Percentiles rank a stretch among this genome's conserved stretches.
Evolutionary conservation across 2,888 invertebrate genomes (phyloP).

Genomic region (Ophion ventricosus): DNA sequence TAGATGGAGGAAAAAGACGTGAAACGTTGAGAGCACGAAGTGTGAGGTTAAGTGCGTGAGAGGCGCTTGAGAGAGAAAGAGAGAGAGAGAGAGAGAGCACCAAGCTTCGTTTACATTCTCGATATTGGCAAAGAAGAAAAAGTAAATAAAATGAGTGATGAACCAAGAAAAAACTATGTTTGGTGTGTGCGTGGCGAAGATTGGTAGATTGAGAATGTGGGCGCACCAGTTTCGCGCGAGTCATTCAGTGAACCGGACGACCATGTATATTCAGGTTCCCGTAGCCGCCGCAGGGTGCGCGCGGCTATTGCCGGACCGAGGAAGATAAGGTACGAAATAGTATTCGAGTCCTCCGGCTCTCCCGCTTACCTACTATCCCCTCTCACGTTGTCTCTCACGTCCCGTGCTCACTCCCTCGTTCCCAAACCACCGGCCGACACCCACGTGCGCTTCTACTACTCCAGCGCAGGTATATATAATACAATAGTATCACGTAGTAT

Average conservation of each 20-base stretch:
- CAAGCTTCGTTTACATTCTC: conserved; percentile 66
- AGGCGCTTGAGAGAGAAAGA: conserved; percentile 4
- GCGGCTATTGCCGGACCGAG: conserved; percentile 50
- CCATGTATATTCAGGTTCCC: conserved; percentile 70
- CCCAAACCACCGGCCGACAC: conserved; percentile 39
- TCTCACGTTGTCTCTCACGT: conserved; percentile 7
- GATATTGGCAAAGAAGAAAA: conserved; percentile 41
- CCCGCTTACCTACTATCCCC: conserved; percentile 38
- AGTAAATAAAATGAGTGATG: conserved; percentile 1
- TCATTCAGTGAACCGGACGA: conserved; percentile 72
- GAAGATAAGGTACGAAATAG: conserved; percentile 58
- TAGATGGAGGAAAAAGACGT: conserved; percentile 14
- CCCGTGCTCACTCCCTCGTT: conserved; percentile 16
- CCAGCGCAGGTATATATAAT: conserved; percentile 35
- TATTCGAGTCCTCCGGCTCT: conserved; percentile 43
- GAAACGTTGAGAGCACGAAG: conserved; percentile 26
- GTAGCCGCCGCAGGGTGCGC: conserved; percentile 48
- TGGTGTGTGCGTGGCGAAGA: conserved; percentile 15
- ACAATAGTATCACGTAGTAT: conserved; percentile 26
- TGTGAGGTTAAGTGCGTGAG: conserved; percentile 42
- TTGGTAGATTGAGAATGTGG: conserved; percentile 75
- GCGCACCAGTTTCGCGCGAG: conserved; percentile 77
- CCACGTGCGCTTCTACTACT: conserved; percentile 50
- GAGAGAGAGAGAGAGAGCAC: too few relatives aligned
- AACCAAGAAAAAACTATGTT: conserved; percentile 12